Evolutionary conservation across 2,113 vertebrate genomes (phyloP), one percentile per base, ranked within the genome.

Genomic region (Poeciliopsis retropinna): DNA sequence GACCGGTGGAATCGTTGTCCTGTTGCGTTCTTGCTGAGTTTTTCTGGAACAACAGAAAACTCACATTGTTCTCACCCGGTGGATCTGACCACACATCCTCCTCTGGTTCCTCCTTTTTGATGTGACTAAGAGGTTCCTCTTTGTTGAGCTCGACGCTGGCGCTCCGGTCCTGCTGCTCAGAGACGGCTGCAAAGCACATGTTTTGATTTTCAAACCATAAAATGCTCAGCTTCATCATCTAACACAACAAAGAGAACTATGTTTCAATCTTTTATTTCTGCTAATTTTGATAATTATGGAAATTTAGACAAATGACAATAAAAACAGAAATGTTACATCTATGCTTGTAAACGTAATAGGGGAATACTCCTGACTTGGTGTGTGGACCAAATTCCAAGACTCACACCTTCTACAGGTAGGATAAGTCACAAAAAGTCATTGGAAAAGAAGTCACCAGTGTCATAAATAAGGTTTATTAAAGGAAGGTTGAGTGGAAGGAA

Each of bases 71-170:
- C 47, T 67, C 51, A 1, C 44, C 68, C n/a, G 28, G 67, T 25
- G 54, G 66, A 3, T 44, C 14, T 1, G 14, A 12, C 79, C 77
- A 78, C 54, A 71, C 54, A 28, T 39, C 71, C 22, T 62, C 54
- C 19, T 79, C 73, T 27, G 73, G 70, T 6, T 73, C 79, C 41
- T 88, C 87, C 62, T 80, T 47, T 25, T 87, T 87, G 76, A 87
- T 75, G 19, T 29, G 64, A 29, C 19, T 54, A 1, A 75, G 60
- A 11, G 69, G n/a, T 3, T 62, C 30, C 0, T n/a, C 13, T 0
- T 80, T 15, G 0, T 54, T 51, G 29, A 14, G 67, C 28, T 73
- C 65, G 51, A 74, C 30, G 9, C 27, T 0, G 32, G 68, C 25
- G 67, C 68, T 65, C 84, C 75, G 70, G 0, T 73, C 71, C 75